Percentiles rank a stretch among this genome's conserved stretches.
These are phyloP conservation scores for Thymelicus acteon DNA, from an alignment of 2,888 invertebrate species.

Conservation along the genomic window DNA sequence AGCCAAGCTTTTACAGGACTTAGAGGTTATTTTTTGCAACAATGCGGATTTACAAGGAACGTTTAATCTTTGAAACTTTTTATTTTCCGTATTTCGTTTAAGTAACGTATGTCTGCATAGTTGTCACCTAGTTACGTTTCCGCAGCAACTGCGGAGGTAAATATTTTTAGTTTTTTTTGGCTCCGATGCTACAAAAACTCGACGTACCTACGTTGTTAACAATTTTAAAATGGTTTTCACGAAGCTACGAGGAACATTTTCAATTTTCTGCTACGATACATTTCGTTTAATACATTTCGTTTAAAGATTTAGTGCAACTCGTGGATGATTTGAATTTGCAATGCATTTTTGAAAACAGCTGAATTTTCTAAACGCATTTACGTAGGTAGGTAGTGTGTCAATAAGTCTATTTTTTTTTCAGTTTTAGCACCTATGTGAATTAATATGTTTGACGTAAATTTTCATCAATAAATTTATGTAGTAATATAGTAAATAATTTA, in stretches of 20 bases:
- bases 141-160: slow-evolving; percentile 14
- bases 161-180: slow-evolving; percentile 18
- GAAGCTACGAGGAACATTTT: slow-evolving; percentile 14
- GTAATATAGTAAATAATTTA: too few relatives aligned
- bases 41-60: slow-evolving; percentile 10
- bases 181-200: slow-evolving; percentile 20
- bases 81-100: too few relatives aligned
- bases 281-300: slow-evolving; percentile 13
- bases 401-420: background rate
- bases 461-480: too few relatives aligned
- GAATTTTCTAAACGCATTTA: background rate
- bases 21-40: slow-evolving; percentile 22
- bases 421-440: background rate
- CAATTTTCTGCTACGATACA: slow-evolving; percentile 24
- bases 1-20: slow-evolving; percentile 20
- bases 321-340: slow-evolving; percentile 16
- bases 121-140: slow-evolving; percentile 11
- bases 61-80: slow-evolving; percentile 15
- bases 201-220: slow-evolving; percentile 23
- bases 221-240: slow-evolving; percentile 26
- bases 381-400: background rate
- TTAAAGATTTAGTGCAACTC: slow-evolving; percentile 10
- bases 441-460: too few relatives aligned
- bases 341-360: background rate
- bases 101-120: slow-evolving; percentile 4